phyloP scores from a whole-genome alignment of 2,888 invertebrate genomes.

The Argyra leucocephala region DNA sequence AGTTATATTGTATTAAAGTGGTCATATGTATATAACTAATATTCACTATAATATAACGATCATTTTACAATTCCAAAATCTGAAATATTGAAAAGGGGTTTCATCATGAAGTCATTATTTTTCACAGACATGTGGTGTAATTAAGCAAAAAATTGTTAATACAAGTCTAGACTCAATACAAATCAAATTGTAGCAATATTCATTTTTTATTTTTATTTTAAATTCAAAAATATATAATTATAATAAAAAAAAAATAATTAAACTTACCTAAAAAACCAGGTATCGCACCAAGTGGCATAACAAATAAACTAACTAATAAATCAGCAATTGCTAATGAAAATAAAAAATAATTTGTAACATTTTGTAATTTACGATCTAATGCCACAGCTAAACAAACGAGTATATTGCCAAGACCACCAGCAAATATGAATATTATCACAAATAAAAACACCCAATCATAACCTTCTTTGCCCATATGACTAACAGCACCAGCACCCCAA shows the following conservation, averaged over 20 bases:
- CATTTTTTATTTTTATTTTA: slow-evolving; percentile 10
- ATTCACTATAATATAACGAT: too few species aligned
- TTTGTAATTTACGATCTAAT: slow-evolving; percentile 80
- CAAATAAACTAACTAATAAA: slow-evolving; percentile 82
- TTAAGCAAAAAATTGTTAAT: too few species aligned
- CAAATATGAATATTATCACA: slow-evolving; percentile 74
- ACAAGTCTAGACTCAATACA: too few species aligned
- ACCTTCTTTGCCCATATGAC: slow-evolving; percentile 21
- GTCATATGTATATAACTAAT: too few species aligned
- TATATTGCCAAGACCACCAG: slow-evolving; percentile 83
- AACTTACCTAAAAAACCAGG: slow-evolving; percentile 84
- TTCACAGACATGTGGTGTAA: too few species aligned
- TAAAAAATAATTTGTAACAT: slow-evolving; percentile 91
- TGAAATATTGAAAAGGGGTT: too few species aligned
- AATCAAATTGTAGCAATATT: not conserved
- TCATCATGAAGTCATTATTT: too few species aligned
- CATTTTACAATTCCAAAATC: too few species aligned
- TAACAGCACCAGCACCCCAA: slow-evolving; percentile 7
- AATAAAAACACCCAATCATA: slow-evolving; percentile 79
- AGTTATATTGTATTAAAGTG: too few species aligned
- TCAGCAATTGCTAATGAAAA: slow-evolving; percentile 89
- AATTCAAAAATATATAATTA: not conserved
- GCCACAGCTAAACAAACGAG: slow-evolving; percentile 88
- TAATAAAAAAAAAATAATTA: too few species aligned
- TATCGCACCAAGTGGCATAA: slow-evolving; percentile 92